These are phyloP conservation scores for Hydra vulgaris DNA, from an alignment of 30 jellyfish, hydroid and myxozoan species.

Conservation along the genomic window DNA sequence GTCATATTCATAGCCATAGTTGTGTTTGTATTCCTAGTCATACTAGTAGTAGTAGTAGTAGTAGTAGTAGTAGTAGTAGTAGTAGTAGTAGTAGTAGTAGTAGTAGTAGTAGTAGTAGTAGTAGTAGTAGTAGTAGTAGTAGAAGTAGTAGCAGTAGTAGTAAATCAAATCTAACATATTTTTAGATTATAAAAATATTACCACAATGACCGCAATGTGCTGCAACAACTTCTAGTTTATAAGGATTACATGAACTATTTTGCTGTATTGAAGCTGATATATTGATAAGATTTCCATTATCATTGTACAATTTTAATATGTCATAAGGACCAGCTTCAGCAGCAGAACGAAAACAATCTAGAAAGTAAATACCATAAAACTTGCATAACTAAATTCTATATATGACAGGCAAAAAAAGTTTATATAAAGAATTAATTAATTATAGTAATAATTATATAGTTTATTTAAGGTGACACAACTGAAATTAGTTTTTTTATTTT, in stretches of 20 bases:
- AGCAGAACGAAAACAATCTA: constrained; percentile 95
- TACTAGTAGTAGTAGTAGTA: constrained; percentile 6
- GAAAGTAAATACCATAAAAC: neutral
- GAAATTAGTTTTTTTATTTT: no score
- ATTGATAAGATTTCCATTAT: constrained; percentile 81
- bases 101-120: constrained; percentile 5
- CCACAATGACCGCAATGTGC: constrained; percentile 99
- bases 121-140: constrained; percentile 7
- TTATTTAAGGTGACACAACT: no score
- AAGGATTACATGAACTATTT: constrained; percentile 42
- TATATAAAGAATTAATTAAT: no score
- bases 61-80: constrained; percentile 7
- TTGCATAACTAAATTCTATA: neutral
- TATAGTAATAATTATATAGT: no score
- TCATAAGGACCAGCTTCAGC: constrained; percentile 99
- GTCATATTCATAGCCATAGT: no score
- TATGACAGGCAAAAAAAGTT: no score
- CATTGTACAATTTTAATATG: constrained; percentile 77
- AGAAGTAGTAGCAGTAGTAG: no score
- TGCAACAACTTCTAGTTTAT: constrained; percentile 87
- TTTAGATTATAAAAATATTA: constrained; percentile 12
- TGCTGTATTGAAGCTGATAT: constrained; percentile 70
- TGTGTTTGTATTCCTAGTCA: no score
- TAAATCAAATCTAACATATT: neutral
- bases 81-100: constrained; percentile 7